Conservation (phyloP, 2,888 invertebrate species). For the Drosophila flavopinicola region DNA sequence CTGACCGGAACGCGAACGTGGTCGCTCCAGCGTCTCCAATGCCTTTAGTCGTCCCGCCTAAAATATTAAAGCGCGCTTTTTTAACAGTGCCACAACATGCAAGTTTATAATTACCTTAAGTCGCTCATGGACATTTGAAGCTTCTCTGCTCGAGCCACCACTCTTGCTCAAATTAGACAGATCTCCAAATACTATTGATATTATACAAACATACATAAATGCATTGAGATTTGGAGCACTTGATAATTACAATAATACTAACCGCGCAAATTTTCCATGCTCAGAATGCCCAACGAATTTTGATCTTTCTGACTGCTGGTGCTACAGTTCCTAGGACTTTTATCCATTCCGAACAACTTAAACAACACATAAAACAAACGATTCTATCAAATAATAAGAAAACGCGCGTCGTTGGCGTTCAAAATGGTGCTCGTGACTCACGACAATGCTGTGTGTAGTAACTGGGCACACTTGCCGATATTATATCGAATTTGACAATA, state of each 20-base stretch:
- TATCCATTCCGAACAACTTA: slow-evolving; percentile 47
- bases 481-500: background rate
- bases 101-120: slow-evolving; percentile 58
- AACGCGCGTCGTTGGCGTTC: slow-evolving; percentile 47
- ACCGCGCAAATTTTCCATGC: slow-evolving; percentile 78
- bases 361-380: slow-evolving; percentile 23
- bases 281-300: slow-evolving; percentile 71
- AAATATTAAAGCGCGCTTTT: slow-evolving; percentile 22
- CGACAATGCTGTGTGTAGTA: background rate
- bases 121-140: slow-evolving; percentile 60
- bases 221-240: background rate
- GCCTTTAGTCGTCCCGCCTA: slow-evolving; percentile 77
- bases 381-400: slow-evolving; percentile 14
- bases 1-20: slow-evolving; percentile 45
- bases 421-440: slow-evolving; percentile 48
- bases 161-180: slow-evolving; percentile 60
- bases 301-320: slow-evolving; percentile 48
- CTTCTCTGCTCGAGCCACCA: slow-evolving; percentile 29
- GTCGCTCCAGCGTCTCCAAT: slow-evolving; percentile 72
- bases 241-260: background rate
- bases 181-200: slow-evolving; percentile 79
- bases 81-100: background rate
- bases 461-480: slow-evolving; percentile 35
- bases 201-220: background rate
- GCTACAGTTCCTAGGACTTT: slow-evolving; percentile 29